phyloP scores from a whole-genome alignment of 2,888 invertebrate species.

The Mythimna impura region DNA sequence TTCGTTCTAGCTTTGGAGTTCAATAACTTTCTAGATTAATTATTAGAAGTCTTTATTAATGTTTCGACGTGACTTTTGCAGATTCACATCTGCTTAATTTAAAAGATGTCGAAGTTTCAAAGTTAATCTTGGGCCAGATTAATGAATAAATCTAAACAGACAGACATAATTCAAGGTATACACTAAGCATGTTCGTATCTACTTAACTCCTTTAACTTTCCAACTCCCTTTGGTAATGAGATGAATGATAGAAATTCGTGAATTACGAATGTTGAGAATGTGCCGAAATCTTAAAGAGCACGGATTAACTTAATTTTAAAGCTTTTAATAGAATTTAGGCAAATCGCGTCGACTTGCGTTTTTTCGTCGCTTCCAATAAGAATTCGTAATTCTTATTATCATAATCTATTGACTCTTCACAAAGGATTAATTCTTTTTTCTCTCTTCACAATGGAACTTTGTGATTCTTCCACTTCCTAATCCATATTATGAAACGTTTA shows the following conservation, averaged over 20 bases:
- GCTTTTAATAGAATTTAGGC: constrained; percentile 19
- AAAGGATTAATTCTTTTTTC: constrained; percentile 46
- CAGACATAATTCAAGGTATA: constrained; percentile 8
- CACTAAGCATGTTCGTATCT: not conserved
- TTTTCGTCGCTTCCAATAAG: constrained; percentile 28
- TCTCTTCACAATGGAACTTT: constrained; percentile 40
- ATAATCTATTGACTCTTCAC: constrained; percentile 54
- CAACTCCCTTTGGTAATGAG: constrained; percentile 1
- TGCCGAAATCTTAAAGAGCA: constrained; percentile 6
- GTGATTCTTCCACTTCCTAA: constrained; percentile 43
- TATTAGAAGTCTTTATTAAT: not conserved
- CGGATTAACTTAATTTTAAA: constrained; percentile 35
- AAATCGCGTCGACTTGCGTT: constrained; percentile 25
- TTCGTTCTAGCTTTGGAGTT: not conserved
- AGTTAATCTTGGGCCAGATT: constrained; percentile 9
- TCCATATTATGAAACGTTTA: constrained; percentile 39
- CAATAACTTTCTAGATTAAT: constrained; percentile 7
- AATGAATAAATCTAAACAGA: constrained; percentile 18
- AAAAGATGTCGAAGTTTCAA: constrained; percentile 5
- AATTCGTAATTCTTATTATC: constrained; percentile 48
- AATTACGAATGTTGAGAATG: constrained; percentile 35
- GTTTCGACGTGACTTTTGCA: constrained; percentile 1
- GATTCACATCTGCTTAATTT: constrained; percentile 12
- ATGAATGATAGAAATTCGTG: constrained; percentile 17
- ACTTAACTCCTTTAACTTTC: constrained; percentile 18